Conservation (phyloP, 2,888 invertebrate genomes). For the Chloroclystis v-ata region DNA sequence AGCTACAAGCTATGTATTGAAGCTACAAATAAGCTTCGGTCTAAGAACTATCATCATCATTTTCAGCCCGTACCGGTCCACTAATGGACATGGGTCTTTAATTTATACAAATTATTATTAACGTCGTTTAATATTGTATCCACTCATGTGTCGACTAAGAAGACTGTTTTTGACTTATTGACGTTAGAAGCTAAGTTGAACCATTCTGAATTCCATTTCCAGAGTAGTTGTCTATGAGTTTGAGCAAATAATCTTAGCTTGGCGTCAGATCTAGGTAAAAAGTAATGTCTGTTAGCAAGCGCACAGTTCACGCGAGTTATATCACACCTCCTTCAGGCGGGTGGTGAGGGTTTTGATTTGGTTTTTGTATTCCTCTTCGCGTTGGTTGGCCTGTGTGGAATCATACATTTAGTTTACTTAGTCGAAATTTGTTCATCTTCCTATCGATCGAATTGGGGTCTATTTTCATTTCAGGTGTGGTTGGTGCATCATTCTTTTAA, state of each 20-base stretch:
- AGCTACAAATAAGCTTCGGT: too few relatives aligned
- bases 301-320: conserved; percentile 57
- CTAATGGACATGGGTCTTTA: too few relatives aligned
- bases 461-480: conserved; percentile 34
- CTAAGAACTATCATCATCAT: too few relatives aligned
- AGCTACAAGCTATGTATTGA: too few relatives aligned
- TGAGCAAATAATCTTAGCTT: background rate
- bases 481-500: conserved; percentile 62
- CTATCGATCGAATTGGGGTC: background rate
- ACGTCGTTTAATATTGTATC: too few relatives aligned
- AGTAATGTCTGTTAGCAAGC: conserved; percentile 66
- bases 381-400: conserved; percentile 94
- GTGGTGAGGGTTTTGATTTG: conserved; percentile 99
- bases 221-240: too few relatives aligned
- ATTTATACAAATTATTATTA: too few relatives aligned
- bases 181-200: too few relatives aligned
- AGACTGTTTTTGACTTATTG: too few relatives aligned
- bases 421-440: conserved; percentile 1
- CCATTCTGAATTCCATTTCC: too few relatives aligned
- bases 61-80: too few relatives aligned
- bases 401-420: conserved; percentile 46
- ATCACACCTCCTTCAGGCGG: conserved; percentile 98
- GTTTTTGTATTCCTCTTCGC: conserved; percentile 99
- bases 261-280: conserved; percentile 19
- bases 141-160: too few relatives aligned